phyloP scores from a whole-genome alignment of 2,888 invertebrate genomes.

The Pyrochroa serraticornis region DNA sequence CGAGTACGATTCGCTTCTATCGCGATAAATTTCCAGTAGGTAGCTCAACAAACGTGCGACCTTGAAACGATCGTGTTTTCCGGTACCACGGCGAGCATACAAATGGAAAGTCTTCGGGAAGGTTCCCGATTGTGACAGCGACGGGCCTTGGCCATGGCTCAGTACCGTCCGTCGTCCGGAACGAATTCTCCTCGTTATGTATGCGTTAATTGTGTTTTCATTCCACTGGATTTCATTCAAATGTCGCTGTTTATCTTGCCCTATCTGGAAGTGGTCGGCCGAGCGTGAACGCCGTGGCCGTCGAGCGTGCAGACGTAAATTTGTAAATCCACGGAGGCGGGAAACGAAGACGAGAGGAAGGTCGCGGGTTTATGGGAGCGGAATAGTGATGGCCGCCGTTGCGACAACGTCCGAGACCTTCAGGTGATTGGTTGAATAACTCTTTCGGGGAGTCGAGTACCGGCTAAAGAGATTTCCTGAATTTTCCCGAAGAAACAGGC shows the following conservation, averaged over 20 bases:
- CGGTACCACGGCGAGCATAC: slow-evolving; percentile 15
- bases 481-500: too few species aligned
- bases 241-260: slow-evolving; percentile 36
- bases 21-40: slow-evolving; percentile 5
- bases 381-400: slow-evolving; percentile 12
- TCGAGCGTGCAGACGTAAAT: slow-evolving; percentile 43
- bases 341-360: slow-evolving; percentile 36
- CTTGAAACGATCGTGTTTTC: slow-evolving; percentile 18
- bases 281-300: slow-evolving; percentile 34
- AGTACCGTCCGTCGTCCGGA: slow-evolving; percentile 28
- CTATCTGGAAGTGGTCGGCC: slow-evolving; percentile 31
- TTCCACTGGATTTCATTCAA: slow-evolving; percentile 37
- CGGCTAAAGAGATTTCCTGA: too few species aligned
- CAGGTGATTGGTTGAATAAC: slow-evolving; percentile 18
- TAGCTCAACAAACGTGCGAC: slow-evolving; percentile 12
- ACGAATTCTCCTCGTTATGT: slow-evolving; percentile 32
- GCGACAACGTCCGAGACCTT: slow-evolving; percentile 18
- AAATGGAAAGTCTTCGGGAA: slow-evolving; percentile 1
- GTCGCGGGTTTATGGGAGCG: slow-evolving; percentile 39
- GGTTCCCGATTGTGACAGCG: too few species aligned
- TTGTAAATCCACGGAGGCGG: slow-evolving; percentile 40
- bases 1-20: not conserved
- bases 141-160: slow-evolving; percentile 20
- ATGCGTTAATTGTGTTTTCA: slow-evolving; percentile 38
- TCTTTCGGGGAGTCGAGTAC: too few species aligned